phyloP scores from a whole-genome alignment of 2,113 vertebrate genomes.

The Sciurus niger region DNA sequence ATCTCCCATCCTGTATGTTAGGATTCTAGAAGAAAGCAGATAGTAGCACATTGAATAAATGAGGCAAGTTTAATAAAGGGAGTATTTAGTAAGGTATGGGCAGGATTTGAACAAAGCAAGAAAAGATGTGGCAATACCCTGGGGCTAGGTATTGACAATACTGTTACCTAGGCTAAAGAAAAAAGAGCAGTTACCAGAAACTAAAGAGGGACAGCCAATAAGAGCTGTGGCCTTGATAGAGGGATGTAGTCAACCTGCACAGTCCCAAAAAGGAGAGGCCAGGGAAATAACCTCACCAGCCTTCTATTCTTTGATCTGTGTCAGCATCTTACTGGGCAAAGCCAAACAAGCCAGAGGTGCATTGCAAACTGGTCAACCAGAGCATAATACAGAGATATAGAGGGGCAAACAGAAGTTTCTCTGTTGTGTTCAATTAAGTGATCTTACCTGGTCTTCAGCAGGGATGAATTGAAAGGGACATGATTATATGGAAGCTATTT shows the following conservation, averaged over 20 bases:
- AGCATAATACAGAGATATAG: not conserved
- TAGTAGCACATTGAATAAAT: not conserved
- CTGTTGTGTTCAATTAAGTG: not conserved
- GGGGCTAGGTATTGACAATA: not conserved
- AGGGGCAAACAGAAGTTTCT: not conserved
- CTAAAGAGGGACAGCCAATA: not conserved
- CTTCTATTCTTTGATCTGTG: not conserved
- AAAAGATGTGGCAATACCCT: not conserved
- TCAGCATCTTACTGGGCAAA: not conserved
- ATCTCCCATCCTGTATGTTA: not conserved
- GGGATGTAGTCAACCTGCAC: not conserved
- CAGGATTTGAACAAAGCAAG: not conserved
- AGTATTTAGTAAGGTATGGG: not conserved
- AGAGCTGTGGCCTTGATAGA: not conserved
- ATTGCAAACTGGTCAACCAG: not conserved
- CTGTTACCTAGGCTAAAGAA: not conserved
- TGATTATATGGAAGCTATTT: not conserved
- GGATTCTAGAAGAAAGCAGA: not conserved
- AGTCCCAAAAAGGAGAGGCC: not conserved
- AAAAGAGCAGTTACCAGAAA: not conserved
- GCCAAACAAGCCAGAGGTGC: not conserved
- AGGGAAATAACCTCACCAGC: not conserved
- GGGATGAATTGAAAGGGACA: not conserved
- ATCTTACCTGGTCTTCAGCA: not conserved
- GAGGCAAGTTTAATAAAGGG: constrained; percentile 17